Conservation (phyloP, 2,113 vertebrate species). For the Regulus satrapa region DNA sequence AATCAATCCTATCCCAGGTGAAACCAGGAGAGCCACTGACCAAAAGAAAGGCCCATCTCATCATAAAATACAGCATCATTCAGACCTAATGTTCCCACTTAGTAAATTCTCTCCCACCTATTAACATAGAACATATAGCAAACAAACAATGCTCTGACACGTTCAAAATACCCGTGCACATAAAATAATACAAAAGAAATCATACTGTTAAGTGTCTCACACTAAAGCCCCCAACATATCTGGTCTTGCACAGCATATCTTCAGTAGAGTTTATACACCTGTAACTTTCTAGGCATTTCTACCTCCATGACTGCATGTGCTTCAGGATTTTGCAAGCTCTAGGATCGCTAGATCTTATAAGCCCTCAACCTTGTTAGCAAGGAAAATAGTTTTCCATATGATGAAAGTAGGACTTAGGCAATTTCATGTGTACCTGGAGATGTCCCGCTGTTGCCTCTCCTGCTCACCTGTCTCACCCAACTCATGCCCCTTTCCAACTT, state of each 20-base stretch:
- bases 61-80: not conserved
- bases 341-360: not conserved
- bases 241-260: not conserved
- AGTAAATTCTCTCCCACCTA: not conserved
- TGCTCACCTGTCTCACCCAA: not conserved
- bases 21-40: not conserved
- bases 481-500: not conserved
- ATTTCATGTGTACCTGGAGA: not conserved
- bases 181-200: not conserved
- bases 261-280: not conserved
- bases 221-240: not conserved
- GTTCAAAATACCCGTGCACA: not conserved
- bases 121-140: not conserved
- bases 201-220: not conserved
- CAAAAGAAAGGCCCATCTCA: not conserved
- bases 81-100: not conserved
- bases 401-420: not conserved
- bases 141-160: not conserved
- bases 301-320: not conserved
- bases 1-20: not conserved
- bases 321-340: not conserved
- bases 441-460: not conserved
- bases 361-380: not conserved
- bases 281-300: not conserved
- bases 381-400: not conserved